Evolutionary conservation across 2,888 invertebrate species (phyloP), one percentile per base, ranked within the genome.

Genomic region (Abrostola tripartita): DNA sequence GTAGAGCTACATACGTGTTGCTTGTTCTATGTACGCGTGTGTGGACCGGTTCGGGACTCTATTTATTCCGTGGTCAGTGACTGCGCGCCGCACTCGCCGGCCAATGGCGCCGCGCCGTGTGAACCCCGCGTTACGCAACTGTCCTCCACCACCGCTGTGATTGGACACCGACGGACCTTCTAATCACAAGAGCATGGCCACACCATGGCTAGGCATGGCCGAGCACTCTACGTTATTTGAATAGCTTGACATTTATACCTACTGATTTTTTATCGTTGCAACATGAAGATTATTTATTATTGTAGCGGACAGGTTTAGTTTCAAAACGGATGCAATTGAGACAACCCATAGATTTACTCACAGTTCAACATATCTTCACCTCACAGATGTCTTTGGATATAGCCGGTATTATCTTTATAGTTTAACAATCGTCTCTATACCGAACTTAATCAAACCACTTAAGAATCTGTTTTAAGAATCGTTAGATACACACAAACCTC

Each of bases 21-120:
- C 11, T 35, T 0, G 52, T 37, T 7, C 12, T 52, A 42, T 35
- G 55, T 55, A 50, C 36, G 24, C n/a, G 57, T 52, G 67, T 42
- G 66, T 56, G 38, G 73, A 78, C 79, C 77, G 79, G 77, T 68
- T 58, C 65, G 53, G 47, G 59, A n/a, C 56, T 47, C 55, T 42
- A 35, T 51, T 41, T 44, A 24, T n/a, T 52, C 41, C 42, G 65
- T 65, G 78, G 69, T 74, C 76, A 74, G 60, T 52, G 76, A 70
- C 65, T 51, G 63, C 58, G 58, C 60, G 52, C 56, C 37, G 61
- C 53, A 55, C 41, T 51, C 57, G 41, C 52, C 65, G 76, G 60
- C 74, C 77, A 68, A 68, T 79, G 63, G 74, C 75, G 65, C 47
- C 24, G 63, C 64, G 50, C 50, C 52, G 24, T 9, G 47, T 12